These are phyloP conservation scores for Zaprionus ghesquierei DNA, from an alignment of 1,140 invertebrate genomes.

Conservation along the genomic window DNA sequence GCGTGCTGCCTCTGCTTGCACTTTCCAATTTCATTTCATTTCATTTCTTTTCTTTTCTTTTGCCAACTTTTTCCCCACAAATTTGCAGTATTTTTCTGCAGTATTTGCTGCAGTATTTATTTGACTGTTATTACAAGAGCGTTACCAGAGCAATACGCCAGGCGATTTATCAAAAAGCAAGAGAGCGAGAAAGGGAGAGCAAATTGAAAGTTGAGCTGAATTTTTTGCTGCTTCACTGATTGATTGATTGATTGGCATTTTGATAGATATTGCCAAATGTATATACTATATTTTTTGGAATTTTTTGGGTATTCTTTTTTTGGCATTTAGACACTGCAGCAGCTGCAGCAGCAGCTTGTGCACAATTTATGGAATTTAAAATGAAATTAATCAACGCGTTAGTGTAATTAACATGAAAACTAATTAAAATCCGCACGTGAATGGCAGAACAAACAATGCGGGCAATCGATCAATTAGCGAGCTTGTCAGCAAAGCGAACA, in stretches of 20 bases:
- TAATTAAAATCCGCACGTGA: background rate
- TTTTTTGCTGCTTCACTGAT: background rate
- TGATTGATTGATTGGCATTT: slow-evolving; percentile 27
- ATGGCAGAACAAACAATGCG: background rate
- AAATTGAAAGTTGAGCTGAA: slow-evolving; percentile 13
- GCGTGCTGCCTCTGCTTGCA: background rate
- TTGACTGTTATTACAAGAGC: background rate
- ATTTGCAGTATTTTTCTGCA: background rate
- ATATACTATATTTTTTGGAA: background rate
- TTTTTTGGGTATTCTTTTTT: background rate
- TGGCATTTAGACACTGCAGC: background rate
- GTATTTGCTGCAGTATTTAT: background rate
- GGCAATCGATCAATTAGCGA: slow-evolving; percentile 13
- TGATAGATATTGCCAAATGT: slow-evolving; percentile 4
- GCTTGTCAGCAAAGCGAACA: background rate
- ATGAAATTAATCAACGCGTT: background rate
- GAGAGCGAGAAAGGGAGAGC: background rate
- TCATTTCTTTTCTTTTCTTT: background rate
- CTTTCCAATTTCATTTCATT: background rate
- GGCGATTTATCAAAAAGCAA: slow-evolving; percentile 19
- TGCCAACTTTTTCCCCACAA: background rate
- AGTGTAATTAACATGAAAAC: background rate
- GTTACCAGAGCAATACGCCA: background rate
- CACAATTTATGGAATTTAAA: background rate
- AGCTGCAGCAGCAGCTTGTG: background rate